phyloP scores from a whole-genome alignment of 2,888 invertebrate genomes.

The Stenurella melanura region DNA sequence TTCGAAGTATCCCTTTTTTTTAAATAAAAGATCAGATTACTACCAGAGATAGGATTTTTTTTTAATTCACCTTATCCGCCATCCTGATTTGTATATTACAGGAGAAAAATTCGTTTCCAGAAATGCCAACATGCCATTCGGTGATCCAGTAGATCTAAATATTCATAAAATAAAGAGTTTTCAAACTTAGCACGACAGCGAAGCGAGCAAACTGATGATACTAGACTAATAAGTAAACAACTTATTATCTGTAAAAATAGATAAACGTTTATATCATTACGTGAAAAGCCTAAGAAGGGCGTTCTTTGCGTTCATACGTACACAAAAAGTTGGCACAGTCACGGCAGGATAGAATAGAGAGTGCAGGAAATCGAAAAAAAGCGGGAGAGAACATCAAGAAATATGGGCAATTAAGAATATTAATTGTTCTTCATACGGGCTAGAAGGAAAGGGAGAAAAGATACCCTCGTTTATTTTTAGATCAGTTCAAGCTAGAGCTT shows the following conservation, averaged over 20 bases:
- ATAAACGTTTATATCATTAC: slow-evolving; percentile 17
- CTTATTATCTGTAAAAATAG: slow-evolving; percentile 19
- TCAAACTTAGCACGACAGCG: too few relatives aligned
- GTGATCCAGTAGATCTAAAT: too few relatives aligned
- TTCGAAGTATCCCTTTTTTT: too few relatives aligned
- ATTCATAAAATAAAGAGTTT: too few relatives aligned
- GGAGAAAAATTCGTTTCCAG: too few relatives aligned
- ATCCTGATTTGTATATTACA: too few relatives aligned
- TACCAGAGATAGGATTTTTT: too few relatives aligned
- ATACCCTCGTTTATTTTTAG: slow-evolving; percentile 53
- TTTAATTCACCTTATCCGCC: too few relatives aligned
- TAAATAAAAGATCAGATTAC: too few relatives aligned
- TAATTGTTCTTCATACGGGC: slow-evolving; percentile 63
- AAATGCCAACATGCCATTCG: too few relatives aligned
- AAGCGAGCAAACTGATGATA: too few relatives aligned
- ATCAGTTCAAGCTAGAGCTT: slow-evolving; percentile 42
- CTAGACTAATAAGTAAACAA: slow-evolving; percentile 19
- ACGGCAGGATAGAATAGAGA: slow-evolving; percentile 30
- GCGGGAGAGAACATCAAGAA: slow-evolving; percentile 57
- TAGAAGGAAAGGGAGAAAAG: slow-evolving; percentile 51
- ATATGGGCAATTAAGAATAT: slow-evolving; percentile 66
- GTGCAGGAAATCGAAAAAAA: slow-evolving; percentile 55
- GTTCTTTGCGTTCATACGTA: slow-evolving; percentile 47
- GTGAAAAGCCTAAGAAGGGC: slow-evolving; percentile 49
- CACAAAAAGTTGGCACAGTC: slow-evolving; percentile 49